These are phyloP conservation scores for Coracopsis vasa DNA, from an alignment of 2,113 vertebrate genomes.

Conservation along the genomic window DNA sequence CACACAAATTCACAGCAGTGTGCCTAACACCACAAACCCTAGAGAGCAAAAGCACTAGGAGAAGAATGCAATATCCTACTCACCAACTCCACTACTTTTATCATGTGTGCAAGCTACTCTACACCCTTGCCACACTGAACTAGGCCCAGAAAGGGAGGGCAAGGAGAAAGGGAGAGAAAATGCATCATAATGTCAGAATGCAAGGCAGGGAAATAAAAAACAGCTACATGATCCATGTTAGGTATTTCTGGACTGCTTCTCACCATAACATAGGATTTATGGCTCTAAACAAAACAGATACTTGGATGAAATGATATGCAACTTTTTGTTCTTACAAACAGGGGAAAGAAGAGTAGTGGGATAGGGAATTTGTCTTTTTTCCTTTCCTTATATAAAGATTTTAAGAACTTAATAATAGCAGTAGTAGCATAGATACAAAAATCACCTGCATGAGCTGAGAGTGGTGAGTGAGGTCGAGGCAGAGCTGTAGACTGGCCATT, in stretches of 20 bases:
- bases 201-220: not conserved
- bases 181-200: not conserved
- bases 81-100: not conserved
- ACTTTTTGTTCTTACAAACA: not conserved
- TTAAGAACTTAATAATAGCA: not conserved
- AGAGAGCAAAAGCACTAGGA: not conserved
- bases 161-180: not conserved
- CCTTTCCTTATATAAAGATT: not conserved
- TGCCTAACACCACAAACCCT: not conserved
- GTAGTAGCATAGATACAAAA: not conserved
- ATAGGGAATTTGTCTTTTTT: not conserved
- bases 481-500: constrained; percentile 90
- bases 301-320: not conserved
- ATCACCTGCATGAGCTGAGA: constrained; percentile 92
- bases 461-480: constrained; percentile 92
- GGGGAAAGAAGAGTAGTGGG: not conserved
- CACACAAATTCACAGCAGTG: not conserved
- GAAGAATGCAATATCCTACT: not conserved
- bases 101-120: not conserved
- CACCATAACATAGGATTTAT: not conserved
- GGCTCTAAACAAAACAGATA: not conserved
- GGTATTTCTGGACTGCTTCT: not conserved
- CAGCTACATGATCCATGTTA: accelerated
- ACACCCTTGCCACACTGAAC: not conserved
- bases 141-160: not conserved